A percentile compares a stretch with the other conserved stretches of the same genome.
Conservation (phyloP, 2,888 invertebrate species). For the Aphodius sticticus region DNA sequence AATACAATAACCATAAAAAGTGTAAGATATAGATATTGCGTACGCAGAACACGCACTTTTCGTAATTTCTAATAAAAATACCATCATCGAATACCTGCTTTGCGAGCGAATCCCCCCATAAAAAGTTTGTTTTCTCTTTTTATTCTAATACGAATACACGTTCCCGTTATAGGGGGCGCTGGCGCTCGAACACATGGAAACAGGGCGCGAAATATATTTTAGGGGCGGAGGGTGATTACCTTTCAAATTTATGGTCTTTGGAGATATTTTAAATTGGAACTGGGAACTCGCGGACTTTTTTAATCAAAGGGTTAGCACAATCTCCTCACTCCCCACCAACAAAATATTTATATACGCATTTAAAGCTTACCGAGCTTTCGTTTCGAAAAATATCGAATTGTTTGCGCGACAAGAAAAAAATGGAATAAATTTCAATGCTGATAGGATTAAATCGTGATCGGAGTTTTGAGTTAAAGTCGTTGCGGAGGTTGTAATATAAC, state of each 20-base stretch:
- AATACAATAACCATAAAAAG: not conserved
- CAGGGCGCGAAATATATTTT: not conserved
- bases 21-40: not conserved
- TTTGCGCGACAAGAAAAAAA: not conserved
- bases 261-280: slow-evolving; percentile 23
- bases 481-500: not conserved
- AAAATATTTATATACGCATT: not conserved
- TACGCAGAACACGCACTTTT: not conserved
- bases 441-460: not conserved
- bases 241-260: slow-evolving; percentile 21
- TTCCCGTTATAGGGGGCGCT: not conserved
- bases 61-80: slow-evolving; percentile 4
- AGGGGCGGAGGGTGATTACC: slow-evolving; percentile 21
- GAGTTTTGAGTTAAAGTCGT: too few relatives aligned
- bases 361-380: not conserved
- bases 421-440: not conserved
- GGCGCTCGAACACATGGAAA: not conserved
- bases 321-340: not conserved
- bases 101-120: not conserved
- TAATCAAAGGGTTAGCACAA: slow-evolving; percentile 6
- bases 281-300: slow-evolving; percentile 21
- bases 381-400: not conserved
- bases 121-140: slow-evolving; percentile 4
- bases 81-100: not conserved
- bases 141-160: not conserved